These are phyloP conservation scores for Cephus nigrinus DNA, from an alignment of 2,888 invertebrate species.

Conservation along the genomic window DNA sequence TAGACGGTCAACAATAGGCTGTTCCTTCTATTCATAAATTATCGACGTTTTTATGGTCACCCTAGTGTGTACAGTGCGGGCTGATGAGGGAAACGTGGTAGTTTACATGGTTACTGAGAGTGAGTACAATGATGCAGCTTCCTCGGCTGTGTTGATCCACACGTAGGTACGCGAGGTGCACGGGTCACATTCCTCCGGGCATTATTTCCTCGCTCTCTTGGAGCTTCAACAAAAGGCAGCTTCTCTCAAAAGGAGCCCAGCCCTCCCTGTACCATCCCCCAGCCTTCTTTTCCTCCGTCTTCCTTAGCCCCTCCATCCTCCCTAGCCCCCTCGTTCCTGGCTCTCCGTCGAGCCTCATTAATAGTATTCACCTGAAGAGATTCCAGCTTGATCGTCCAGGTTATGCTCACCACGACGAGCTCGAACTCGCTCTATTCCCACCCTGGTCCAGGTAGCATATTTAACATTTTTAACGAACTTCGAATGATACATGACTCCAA, in stretches of 20 bases:
- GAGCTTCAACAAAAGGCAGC: constrained; percentile 58
- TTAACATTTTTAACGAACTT: constrained; percentile 52
- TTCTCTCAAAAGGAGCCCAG: constrained; percentile 48
- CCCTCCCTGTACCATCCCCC: constrained; percentile 14
- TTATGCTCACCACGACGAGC: constrained; percentile 10
- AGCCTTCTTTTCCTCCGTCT: not conserved
- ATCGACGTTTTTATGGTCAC: constrained; percentile 21
- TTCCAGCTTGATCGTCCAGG: constrained; percentile 46
- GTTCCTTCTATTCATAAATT: not conserved
- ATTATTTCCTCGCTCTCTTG: constrained; percentile 61
- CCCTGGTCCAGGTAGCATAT: constrained; percentile 32
- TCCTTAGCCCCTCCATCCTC: not conserved
- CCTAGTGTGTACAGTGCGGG: not conserved
- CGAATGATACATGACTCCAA: constrained; percentile 43
- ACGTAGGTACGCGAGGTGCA: constrained; percentile 49
- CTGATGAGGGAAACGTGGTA: not conserved
- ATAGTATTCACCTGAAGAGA: constrained; percentile 59
- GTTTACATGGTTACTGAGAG: not conserved
- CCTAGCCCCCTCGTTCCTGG: constrained; percentile 12
- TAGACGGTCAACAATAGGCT: not conserved
- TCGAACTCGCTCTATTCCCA: not conserved
- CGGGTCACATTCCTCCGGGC: constrained; percentile 63
- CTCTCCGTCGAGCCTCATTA: constrained; percentile 53
- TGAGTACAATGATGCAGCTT: constrained; percentile 42
- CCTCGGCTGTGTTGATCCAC: constrained; percentile 46